Evolutionary conservation across 2,888 invertebrate genomes (phyloP).

Genomic region (Amphimallon solstitiale): DNA sequence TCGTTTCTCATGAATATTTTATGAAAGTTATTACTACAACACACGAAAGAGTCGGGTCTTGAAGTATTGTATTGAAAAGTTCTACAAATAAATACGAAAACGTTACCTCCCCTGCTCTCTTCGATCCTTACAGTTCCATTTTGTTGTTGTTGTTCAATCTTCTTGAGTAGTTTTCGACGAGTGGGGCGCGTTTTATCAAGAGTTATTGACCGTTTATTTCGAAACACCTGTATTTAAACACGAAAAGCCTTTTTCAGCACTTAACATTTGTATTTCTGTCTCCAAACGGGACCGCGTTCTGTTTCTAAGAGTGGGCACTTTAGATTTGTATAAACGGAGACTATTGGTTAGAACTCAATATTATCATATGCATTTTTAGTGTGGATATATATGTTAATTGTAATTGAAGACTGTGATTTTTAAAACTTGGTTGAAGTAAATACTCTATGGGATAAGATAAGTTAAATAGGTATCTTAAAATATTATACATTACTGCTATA

Average conservation of each 20-base stretch:
- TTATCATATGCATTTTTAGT: too few relatives aligned
- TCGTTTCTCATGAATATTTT: conserved; percentile 25
- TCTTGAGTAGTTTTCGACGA: conserved; percentile 21
- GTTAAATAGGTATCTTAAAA: too few relatives aligned
- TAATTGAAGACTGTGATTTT: too few relatives aligned
- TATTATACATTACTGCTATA: too few relatives aligned
- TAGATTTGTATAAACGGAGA: too few relatives aligned
- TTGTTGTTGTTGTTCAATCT: conserved; percentile 22
- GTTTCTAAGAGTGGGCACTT: too few relatives aligned
- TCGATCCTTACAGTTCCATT: conserved; percentile 3
- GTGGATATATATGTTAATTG: too few relatives aligned
- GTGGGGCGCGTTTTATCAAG: conserved; percentile 18
- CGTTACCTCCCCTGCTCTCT: not conserved
- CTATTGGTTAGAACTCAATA: too few relatives aligned
- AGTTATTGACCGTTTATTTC: conserved; percentile 22
- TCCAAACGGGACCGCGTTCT: not conserved
- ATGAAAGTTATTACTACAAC: conserved; percentile 17
- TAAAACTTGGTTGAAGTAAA: too few relatives aligned
- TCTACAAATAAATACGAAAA: conserved; percentile 22
- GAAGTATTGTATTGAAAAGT: conserved; percentile 18
- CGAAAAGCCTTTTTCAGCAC: conserved; percentile 30
- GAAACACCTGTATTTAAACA: conserved; percentile 32
- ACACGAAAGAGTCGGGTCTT: not conserved
- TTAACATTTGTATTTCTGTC: conserved; percentile 14
- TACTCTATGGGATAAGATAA: too few relatives aligned